These are phyloP conservation scores for Cancer borealis DNA, from an alignment of 2,888 invertebrate species.

Conservation along the genomic window DNA sequence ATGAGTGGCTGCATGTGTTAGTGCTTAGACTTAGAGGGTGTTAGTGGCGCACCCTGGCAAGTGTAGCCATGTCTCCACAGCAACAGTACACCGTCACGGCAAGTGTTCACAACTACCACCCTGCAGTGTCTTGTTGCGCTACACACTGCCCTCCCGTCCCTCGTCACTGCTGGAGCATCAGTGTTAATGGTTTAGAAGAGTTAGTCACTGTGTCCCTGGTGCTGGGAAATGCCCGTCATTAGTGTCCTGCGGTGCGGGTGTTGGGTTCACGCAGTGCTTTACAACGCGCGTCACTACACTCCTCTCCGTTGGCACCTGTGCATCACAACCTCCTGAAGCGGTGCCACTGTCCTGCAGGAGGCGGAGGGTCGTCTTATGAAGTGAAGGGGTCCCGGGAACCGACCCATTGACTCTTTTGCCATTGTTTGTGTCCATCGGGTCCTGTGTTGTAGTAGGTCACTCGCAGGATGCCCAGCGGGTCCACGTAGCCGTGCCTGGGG, in stretches of 20 bases:
- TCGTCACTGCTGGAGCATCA: constrained; percentile 7
- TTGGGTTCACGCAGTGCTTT: neutral
- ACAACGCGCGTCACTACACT: neutral
- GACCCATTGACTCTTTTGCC: constrained; percentile 68
- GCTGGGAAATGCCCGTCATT: constrained; percentile 21
- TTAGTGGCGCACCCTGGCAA: constrained; percentile 2
- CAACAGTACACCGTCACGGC: neutral
- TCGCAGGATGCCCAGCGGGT: constrained; percentile 74
- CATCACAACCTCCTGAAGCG: neutral
- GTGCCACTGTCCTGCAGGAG: constrained; percentile 1
- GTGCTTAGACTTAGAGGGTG: constrained; percentile 1
- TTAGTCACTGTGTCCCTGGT: neutral
- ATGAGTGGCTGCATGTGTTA: constrained; percentile 38
- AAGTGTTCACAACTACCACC: neutral
- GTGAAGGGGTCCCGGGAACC: constrained; percentile 63
- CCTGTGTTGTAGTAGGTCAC: constrained; percentile 70
- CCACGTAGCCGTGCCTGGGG: constrained; percentile 74
- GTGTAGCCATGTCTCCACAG: neutral
- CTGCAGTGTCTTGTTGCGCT: neutral
- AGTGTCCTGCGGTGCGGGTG: neutral
- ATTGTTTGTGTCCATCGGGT: constrained; percentile 57
- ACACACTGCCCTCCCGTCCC: neutral
- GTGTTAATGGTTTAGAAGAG: constrained; percentile 6
- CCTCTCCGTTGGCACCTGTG: neutral
- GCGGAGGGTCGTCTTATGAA: neutral